Conservation (phyloP, 2,113 vertebrate genomes). For the Chloropsis hardwickii region DNA sequence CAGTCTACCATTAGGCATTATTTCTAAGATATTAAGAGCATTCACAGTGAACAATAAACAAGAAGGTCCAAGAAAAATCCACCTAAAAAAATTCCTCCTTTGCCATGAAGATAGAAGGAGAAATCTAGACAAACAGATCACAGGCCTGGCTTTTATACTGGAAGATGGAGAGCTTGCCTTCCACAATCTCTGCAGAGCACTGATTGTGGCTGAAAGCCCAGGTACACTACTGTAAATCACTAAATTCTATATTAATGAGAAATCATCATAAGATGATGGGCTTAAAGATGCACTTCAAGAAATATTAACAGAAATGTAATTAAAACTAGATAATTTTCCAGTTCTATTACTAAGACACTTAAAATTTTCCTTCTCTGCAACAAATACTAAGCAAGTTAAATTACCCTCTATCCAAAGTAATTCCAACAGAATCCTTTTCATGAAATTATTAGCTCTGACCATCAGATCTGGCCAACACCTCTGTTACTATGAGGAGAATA, state of each 20-base stretch:
- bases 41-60: neutral
- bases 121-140: neutral
- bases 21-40: neutral
- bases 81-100: neutral
- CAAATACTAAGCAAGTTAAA: neutral
- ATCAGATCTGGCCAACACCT: neutral
- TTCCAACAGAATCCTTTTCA: neutral
- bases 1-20: neutral
- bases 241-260: neutral
- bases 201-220: neutral
- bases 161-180: accelerated
- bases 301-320: neutral
- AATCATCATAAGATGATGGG: neutral
- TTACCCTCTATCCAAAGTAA: neutral
- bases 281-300: neutral
- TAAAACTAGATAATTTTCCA: neutral
- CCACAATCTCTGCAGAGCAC: neutral
- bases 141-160: neutral
- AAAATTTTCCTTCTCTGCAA: neutral
- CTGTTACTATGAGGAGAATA: neutral
- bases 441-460: neutral
- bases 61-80: neutral
- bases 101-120: neutral
- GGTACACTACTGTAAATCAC: neutral
- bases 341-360: neutral